Evolutionary conservation across 2,888 invertebrate species (phyloP), one percentile per base, ranked within the genome.

Genomic region (Parelbella ahira): DNA sequence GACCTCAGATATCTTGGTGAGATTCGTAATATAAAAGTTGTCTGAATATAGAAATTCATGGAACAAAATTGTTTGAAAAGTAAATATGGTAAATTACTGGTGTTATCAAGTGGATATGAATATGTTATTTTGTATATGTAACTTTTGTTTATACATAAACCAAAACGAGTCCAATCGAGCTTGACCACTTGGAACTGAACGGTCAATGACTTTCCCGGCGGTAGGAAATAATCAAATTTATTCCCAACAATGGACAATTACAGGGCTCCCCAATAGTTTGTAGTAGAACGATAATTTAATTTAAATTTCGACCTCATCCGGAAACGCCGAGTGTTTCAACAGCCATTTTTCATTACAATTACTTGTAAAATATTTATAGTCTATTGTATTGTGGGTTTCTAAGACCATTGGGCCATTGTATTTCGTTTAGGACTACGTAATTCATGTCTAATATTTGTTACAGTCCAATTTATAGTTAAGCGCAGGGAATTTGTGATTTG

Each of bases 281-380:
- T 48, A 48, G 58, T 28, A 28, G 19, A 10, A 39, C 38, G 38
- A 32, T 29, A 39, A 39, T 39, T 39, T 25, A 20, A 39, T 39
- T 39, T 32, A 32, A 20, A 39, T 39, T 39, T 19, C 24, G 25
- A 39, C 24, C 19, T 37, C 37, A 21, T 32, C 75, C 76, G 77
- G 78, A 77, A 74, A 39, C 32, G 9, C 9, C 32, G 32, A 39
- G 39, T 39, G 32, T 39, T 39, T 39, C 32, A 15, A 68, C 63
- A 56, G 68, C 64, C 52, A 73, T 79, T 76, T 74, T 73, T 82
- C 78, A 78, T 75, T 72, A 71, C 78, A 81, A 84, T 83, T 82
- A 78, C 75, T 70, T 68, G 60, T 76, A 78, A 73, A 73, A 74
- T 79, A 82, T 83, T 83, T 81, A 82, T 79, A 53, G 72, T 45